Evolutionary conservation across 2,888 invertebrate species (phyloP), one percentile per base, ranked within the genome.

Genomic region (Pachydiplax longipennis): DNA sequence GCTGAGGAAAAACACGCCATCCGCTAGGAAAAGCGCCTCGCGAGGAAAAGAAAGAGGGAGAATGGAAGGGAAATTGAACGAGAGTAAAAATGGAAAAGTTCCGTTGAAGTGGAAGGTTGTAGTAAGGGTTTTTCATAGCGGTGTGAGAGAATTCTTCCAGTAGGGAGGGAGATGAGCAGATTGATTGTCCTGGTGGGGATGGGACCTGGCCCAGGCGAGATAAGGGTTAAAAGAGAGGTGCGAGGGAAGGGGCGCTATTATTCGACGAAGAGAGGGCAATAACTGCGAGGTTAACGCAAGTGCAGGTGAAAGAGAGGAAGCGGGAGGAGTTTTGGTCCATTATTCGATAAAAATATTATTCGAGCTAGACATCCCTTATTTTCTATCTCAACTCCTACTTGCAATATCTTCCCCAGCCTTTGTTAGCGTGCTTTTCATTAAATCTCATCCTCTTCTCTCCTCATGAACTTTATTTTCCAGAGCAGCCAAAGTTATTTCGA

Each of bases 161-260:
- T 13, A 5, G 81, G n/a, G 6, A 58, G 87, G 87, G 35, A 87
- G 87, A 87, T 87, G 87, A 87, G 87, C 87, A 87, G 87, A 87
- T 87, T 87, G 87, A 87, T 87, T 87, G 87, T 58, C 31, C 61
- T 61, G 40, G 87, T 37, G 37, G 87, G 87, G 58, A 61, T 61
- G 87, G 87, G 87, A 65, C 61, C 87, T 87, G 87, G 87, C n/a
- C 61, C 65, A 61, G 37, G 61, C 22, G 87, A 87, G 87, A 87
- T 87, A 87, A 87, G 87, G 61, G 87, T 87, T 83, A 83, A 53
- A 83, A 83, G 83, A 83, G 83, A 31, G 82, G 8, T 82, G 48
- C 31, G 31, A 53, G 37, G 61, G 61, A n/a, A 12, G 58, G 53
- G 37, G 65, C 10, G 87, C 37, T 87, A 61, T 65, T 31, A 58